A percentile compares a stretch with the other conserved stretches of the same genome.
Evolutionary conservation across 1,140 invertebrate genomes (phyloP).

Genomic region (Diachasma alloeum): DNA sequence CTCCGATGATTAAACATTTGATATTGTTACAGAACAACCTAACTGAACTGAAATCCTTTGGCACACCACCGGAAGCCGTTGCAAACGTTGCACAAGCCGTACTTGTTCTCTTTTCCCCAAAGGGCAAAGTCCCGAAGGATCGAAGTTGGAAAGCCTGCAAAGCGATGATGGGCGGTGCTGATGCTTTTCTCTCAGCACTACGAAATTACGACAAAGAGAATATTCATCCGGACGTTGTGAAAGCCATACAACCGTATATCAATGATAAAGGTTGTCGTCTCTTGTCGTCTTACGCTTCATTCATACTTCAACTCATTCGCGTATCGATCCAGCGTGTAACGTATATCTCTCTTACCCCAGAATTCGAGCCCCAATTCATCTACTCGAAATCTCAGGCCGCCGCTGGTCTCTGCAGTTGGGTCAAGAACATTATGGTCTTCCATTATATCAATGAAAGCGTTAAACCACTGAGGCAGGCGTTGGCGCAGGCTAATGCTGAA

Average conservation of each 20-base stretch:
- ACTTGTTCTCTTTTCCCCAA: slow-evolving; percentile 83
- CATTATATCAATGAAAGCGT: slow-evolving; percentile 93
- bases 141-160: slow-evolving; percentile 93
- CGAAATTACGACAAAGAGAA: slow-evolving; percentile 95
- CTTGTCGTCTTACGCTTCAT: neutral
- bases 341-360: slow-evolving; percentile 53
- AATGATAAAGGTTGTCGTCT: slow-evolving; percentile 50
- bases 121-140: slow-evolving; percentile 91
- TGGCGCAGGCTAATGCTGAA: slow-evolving; percentile 86
- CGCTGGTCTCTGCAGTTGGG: slow-evolving; percentile 92
- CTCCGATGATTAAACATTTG: slow-evolving; percentile 13
- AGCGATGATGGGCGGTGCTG: slow-evolving; percentile 83
- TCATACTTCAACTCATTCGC: neutral
- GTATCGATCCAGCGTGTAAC: neutral
- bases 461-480: slow-evolving; percentile 85
- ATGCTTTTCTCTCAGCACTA: slow-evolving; percentile 86
- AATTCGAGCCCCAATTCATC: slow-evolving; percentile 89
- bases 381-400: slow-evolving; percentile 88
- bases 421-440: slow-evolving; percentile 91
- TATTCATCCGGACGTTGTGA: slow-evolving; percentile 88
- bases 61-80: slow-evolving; percentile 82
- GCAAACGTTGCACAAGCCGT: slow-evolving; percentile 88
- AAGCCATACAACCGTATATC: slow-evolving; percentile 70
- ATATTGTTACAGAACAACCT: slow-evolving; percentile 73
- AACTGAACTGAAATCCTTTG: slow-evolving; percentile 95